Conservation (phyloP, 2,888 invertebrate genomes). For the Catocala fraxini region DNA sequence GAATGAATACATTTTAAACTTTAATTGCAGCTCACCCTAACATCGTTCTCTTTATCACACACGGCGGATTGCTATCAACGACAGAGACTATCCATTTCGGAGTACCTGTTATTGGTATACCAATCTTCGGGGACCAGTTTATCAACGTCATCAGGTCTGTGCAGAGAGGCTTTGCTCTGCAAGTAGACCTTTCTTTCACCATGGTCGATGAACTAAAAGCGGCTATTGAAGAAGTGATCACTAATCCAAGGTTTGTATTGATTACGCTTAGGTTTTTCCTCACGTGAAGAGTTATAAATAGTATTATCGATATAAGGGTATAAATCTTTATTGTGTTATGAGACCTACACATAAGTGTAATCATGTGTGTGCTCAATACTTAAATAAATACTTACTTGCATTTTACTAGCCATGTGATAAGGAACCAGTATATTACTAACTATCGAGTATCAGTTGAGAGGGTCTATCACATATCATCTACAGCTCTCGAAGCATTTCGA, state of each 20-base stretch:
- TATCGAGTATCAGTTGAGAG: too few relatives aligned
- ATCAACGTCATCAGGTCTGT: conserved; percentile 48
- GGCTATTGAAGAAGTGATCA: conserved; percentile 47
- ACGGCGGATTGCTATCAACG: conserved; percentile 18
- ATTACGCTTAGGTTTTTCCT: background rate
- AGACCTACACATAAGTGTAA: too few relatives aligned
- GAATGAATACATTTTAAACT: background rate
- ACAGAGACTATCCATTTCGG: conserved; percentile 27
- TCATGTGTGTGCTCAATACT: too few relatives aligned
- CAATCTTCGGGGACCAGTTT: conserved; percentile 56
- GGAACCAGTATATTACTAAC: too few relatives aligned
- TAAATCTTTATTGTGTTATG: too few relatives aligned
- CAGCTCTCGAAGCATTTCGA: too few relatives aligned
- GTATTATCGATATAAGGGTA: too few relatives aligned
- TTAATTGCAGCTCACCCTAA: conserved; percentile 20
- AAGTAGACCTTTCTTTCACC: conserved; percentile 41
- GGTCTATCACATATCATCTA: too few relatives aligned
- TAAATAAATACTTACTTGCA: too few relatives aligned
- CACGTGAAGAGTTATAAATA: too few relatives aligned
- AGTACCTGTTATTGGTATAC: conserved; percentile 58
- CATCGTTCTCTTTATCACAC: conserved; percentile 15
- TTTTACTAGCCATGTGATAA: too few relatives aligned
- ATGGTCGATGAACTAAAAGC: conserved; percentile 40
- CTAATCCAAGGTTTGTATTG: conserved; percentile 30
- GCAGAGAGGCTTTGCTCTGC: conserved; percentile 50